Base-by-base conservation (phyloP, 2,797 vertebrate species). In the Kryptopterus vitreolus region DNA sequence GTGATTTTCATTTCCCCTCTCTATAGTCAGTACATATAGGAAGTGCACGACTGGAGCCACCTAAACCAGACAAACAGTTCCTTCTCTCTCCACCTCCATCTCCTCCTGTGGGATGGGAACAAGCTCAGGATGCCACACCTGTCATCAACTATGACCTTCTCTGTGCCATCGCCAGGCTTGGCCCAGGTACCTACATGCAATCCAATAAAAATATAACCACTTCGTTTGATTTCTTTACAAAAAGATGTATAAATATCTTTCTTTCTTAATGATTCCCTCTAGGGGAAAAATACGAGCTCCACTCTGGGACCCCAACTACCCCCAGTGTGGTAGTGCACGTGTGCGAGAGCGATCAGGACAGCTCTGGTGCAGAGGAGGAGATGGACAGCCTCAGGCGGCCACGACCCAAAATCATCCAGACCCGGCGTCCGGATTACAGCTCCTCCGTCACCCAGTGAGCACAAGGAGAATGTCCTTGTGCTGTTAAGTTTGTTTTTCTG, bases 321-420 rank as follows among this genome's bases (percentile, higher is more conserved):
- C 98, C 96, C 68, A 98, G 98, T 0, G 98, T 99, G 68, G 96
- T 99, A 0, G 95, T 99, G 38, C 98, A 99, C 0, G 95, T 99
- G 0, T 99, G 97, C 0, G 96, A 96, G 55, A 97, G 95, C 0
- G 95, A 97, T 50, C 94, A 88, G 6, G 93, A 96, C 80, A 89
- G 89, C 0, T 94, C 94, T 0, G 89, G 91, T 0, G 93, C 91
- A 0, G 95, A 96, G 20, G 92, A 94, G 48, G 86, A 90, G 79
- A 84, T 88, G 1, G 91, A 93, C 58, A 88, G 87, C 69, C 82
- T 92, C 26, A 94, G 87, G 85, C 92, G 71, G 22, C 84, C 81
- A 3, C 96, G 95, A 66, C 96, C 96, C 35, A 97, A 95, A 89
- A 99, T 98, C 80, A 86, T 96, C 89, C 97, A 99, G 91, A 99